Percentiles rank a stretch among this genome's conserved stretches.
Conservation (phyloP, 2,113 vertebrate genomes). For the Phylloscopus whistleri region DNA sequence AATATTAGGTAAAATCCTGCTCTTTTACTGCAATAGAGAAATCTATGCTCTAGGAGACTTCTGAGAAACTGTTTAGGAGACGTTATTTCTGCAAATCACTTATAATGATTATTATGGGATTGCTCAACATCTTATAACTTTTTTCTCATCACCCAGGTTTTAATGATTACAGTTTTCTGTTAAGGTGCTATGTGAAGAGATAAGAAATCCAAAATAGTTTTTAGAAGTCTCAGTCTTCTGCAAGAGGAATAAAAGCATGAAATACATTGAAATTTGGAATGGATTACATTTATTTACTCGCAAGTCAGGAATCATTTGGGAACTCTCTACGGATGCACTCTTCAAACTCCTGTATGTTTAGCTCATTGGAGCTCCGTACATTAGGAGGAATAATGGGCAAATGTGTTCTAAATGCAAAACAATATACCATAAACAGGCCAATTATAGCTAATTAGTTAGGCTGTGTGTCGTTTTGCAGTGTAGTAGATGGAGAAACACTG, state of each 20-base stretch:
- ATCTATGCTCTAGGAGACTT: background rate
- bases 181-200: background rate
- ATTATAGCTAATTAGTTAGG: background rate
- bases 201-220: background rate
- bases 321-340: background rate
- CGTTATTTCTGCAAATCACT: background rate
- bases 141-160: background rate
- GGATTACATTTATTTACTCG: background rate
- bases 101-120: background rate
- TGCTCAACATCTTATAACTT: background rate
- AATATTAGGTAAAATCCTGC: background rate
- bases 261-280: background rate
- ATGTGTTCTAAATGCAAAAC: background rate
- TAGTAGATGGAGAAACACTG: background rate
- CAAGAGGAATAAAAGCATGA: background rate
- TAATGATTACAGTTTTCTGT: background rate
- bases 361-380: background rate
- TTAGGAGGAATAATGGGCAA: background rate
- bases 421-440: background rate
- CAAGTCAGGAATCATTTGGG: background rate
- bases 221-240: background rate
- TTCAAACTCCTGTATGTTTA: background rate
- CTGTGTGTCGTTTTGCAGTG: background rate
- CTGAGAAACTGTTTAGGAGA: background rate
- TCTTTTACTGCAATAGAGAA: background rate